Conservation (phyloP, 1,140 invertebrate genomes). For the Pseudomyrmex sp. region DNA sequence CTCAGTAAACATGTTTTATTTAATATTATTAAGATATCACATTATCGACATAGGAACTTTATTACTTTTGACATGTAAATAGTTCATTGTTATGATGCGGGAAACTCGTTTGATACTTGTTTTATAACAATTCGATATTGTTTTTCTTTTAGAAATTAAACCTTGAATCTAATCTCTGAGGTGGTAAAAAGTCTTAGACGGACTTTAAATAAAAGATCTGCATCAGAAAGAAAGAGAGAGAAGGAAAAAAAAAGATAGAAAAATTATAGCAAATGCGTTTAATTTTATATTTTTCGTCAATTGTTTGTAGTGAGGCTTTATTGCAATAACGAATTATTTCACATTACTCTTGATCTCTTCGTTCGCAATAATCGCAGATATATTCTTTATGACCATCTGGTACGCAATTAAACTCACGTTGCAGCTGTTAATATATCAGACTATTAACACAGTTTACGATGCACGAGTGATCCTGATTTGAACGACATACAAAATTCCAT, state of each 20-base stretch:
- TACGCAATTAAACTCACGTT: not conserved
- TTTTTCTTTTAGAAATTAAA: constrained; percentile 11
- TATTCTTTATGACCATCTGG: constrained; percentile 9
- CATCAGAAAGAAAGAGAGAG: too few species aligned
- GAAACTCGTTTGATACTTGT: too few species aligned
- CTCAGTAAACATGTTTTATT: constrained; percentile 44
- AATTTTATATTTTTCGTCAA: not conserved
- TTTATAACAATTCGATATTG: too few species aligned
- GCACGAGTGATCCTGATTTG: not conserved
- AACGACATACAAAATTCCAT: not conserved
- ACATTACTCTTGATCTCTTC: constrained; percentile 14
- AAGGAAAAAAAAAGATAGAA: not conserved
- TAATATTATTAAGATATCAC: constrained; percentile 23
- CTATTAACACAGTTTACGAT: not conserved
- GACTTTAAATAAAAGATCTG: too few species aligned
- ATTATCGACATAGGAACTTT: constrained; percentile 29
- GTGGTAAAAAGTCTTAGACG: not conserved
- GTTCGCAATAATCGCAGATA: not conserved
- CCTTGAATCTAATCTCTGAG: not conserved
- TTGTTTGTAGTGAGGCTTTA: not conserved
- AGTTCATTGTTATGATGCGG: not conserved
- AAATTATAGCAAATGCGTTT: not conserved
- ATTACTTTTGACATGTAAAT: constrained; percentile 16
- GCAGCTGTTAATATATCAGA: constrained; percentile 20
- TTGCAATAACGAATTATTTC: not conserved